Evolutionary conservation across 2,888 invertebrate species (phyloP).

Genomic region (Euclidia mi): DNA sequence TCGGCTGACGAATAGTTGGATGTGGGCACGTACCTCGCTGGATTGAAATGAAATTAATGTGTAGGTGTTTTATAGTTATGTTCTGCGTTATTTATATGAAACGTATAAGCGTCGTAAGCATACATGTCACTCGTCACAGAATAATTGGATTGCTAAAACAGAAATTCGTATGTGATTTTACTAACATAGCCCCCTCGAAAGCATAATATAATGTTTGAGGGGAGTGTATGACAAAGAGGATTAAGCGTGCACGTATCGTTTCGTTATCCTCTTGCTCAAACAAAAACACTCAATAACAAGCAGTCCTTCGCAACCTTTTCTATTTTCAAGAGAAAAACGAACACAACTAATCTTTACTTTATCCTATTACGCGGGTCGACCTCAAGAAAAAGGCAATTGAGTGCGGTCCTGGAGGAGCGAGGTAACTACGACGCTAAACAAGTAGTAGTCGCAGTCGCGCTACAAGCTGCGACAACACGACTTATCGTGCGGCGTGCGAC

Average conservation of each 20-base stretch:
- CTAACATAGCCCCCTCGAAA: neutral
- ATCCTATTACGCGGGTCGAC: slow-evolving; percentile 85
- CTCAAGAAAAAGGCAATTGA: slow-evolving; percentile 87
- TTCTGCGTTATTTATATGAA: neutral
- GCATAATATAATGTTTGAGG: neutral
- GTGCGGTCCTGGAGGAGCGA: slow-evolving; percentile 65
- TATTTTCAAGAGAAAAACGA: slow-evolving; percentile 79
- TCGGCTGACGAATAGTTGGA: slow-evolving; percentile 58
- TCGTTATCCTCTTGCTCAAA: slow-evolving; percentile 31
- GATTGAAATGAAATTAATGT: slow-evolving; percentile 26
- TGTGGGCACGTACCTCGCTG: slow-evolving; percentile 26
- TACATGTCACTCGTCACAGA: neutral
- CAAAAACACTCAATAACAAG: slow-evolving; percentile 61
- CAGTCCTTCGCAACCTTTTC: slow-evolving; percentile 71
- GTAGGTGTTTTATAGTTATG: slow-evolving; percentile 17
- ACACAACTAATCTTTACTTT: slow-evolving; percentile 85
- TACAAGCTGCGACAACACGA: slow-evolving; percentile 79
- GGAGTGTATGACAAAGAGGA: slow-evolving; percentile 12
- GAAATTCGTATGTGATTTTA: neutral
- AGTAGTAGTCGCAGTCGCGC: slow-evolving; percentile 71
- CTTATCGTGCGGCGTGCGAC: slow-evolving; percentile 70
- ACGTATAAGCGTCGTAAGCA: neutral
- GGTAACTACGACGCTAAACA: slow-evolving; percentile 71
- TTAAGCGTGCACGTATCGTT: slow-evolving; percentile 12
- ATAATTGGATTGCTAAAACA: neutral